phyloP scores from a whole-genome alignment of 2,888 invertebrate genomes.

The Epsilonema sp. region DNA sequence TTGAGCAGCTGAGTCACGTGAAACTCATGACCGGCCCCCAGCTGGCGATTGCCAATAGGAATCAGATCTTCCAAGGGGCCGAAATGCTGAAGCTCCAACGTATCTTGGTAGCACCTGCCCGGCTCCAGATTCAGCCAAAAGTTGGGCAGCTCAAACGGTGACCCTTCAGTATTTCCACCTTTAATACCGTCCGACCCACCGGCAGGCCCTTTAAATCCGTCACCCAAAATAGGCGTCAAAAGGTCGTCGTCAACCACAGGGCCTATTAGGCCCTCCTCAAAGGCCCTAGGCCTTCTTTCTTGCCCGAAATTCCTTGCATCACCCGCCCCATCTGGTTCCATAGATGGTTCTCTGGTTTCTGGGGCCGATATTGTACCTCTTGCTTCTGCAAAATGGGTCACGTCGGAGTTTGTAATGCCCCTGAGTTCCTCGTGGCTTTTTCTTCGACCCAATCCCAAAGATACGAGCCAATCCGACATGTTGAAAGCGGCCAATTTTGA shows the following conservation, averaged over 20 bases:
- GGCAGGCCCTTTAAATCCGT: too few relatives aligned
- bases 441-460: neutral
- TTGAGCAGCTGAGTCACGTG: slow-evolving; percentile 15
- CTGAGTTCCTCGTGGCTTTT: neutral
- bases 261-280: too few relatives aligned
- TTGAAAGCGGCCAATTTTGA: neutral
- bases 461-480: neutral
- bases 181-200: too few relatives aligned
- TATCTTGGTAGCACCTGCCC: slow-evolving; percentile 4
- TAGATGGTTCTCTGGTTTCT: neutral
- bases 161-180: too few relatives aligned
- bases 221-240: too few relatives aligned
- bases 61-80: slow-evolving; percentile 17
- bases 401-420: neutral
- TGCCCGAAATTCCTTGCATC: too few relatives aligned
- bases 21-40: slow-evolving; percentile 21
- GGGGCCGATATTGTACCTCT: too few relatives aligned
- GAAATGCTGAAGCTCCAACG: slow-evolving; percentile 16
- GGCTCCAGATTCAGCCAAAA: slow-evolving; percentile 12
- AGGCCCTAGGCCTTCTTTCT: too few relatives aligned
- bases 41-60: slow-evolving; percentile 14
- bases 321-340: neutral
- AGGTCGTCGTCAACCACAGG: neutral
- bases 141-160: neutral
- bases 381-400: neutral